Base-by-base conservation (phyloP, 1,140 invertebrate species). In the Amyelois transitella region DNA sequence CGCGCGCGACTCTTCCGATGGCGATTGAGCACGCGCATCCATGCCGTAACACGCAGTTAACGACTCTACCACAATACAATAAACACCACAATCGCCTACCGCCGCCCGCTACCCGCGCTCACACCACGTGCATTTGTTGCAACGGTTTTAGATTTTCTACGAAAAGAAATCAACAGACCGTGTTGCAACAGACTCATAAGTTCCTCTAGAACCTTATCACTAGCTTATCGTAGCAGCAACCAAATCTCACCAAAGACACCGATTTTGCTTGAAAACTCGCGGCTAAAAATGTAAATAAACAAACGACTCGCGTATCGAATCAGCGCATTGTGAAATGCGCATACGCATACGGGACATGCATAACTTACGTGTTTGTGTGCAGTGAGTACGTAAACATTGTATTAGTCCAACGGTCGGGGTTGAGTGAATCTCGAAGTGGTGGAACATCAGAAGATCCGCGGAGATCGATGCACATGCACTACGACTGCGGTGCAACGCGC, bases 341-440 rank as follows among this genome's bases (percentile, higher is more conserved):
- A 28, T 54, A 58, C 51, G 56, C 65, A 68, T 68, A 77, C 66
- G 66, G 70, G 62, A 73, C 74, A 79, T 80, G 78, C 77, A 80
- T 75, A 82, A 82, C 81, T 84, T 82, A 84, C 81, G 65, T 69
- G 62, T 66, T 66, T 65, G 65, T 70, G 61, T 59, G 70, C 63
- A 55, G 64, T 62, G 53, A 67, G 55, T 43, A 58, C 45, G 70
- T 71, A 72, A 76, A 72, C 69, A 73, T 61, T 66, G 57, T 60
- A 62, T 60, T 47, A 60, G 61, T 58, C 58, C 58, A 64, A 64
- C 55, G 51, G 54, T 61, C 58, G 58, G 38, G 18, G 32, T 14
- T 38, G 5, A 2, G 32, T 6, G 32, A 14, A 14, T 38, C 4
- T 14, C 8, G 32, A 38, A 14, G 32, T 38, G 44, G 44, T 19